Evolutionary conservation across 2,797 vertebrate species (phyloP), one percentile per base, ranked within the genome.

Genomic region (Rousettus madagascariensis): DNA sequence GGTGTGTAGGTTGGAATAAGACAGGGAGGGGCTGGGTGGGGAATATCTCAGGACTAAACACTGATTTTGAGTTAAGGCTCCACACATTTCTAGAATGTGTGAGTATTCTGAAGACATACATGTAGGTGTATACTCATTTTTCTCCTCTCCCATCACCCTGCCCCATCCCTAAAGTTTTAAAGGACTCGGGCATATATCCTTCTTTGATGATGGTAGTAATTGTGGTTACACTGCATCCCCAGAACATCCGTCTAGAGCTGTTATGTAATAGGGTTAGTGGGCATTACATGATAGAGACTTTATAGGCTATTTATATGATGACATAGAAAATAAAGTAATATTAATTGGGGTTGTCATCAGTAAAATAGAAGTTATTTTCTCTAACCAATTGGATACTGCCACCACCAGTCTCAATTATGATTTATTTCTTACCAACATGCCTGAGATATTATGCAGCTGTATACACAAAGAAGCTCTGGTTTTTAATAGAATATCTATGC

Each of bases 281-380:
- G 6, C 59, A 9, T 85, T 46, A 57, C 26, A 3, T 86, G 51
- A 57, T 11, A 12, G 24, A 78, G 49, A 79, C 36, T 88, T 86
- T 38, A 28, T 20, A 11, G 38, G 5, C 55, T 61, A 12, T 57
- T 82, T 94, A 59, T 74, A 74, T 83, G n/a, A 57, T 82, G 53
- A 78, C 55, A 66, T n/a, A 26, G 53, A 77, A 91, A 83, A 41
- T 24, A 57, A 89, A 90, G 41, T 83, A 33, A 90, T 77, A 22
- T 84, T 95, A 80, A 71, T 69, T 89, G 72, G 80, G 86, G 88
- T 77, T 59, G 28, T 80, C 20, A 20, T 86, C 59, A 88, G 65
- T 51, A 84, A 97, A 80, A 82, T 69, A 82, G 92, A 87, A 78
- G 71, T 89, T 36, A 77, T 95, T 95, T 96, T 83, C 38, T 82